Conservation (phyloP, 2,113 vertebrate species). For the Etheostoma spectabile region DNA sequence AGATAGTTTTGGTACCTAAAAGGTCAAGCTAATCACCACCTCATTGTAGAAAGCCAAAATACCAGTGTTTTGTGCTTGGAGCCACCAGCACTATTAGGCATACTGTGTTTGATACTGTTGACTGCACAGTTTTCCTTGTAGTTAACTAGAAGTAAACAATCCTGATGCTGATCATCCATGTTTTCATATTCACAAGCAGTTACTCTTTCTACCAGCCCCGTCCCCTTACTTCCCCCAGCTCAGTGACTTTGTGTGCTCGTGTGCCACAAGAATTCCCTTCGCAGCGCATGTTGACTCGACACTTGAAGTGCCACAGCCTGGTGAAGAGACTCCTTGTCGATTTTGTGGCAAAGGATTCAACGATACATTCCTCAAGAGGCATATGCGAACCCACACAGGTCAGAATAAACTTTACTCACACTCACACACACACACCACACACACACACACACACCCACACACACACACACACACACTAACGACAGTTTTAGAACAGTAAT, state of each 20-base stretch:
- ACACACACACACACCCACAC: not conserved
- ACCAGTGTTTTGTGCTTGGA: too few relatives aligned
- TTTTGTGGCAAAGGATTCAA: conserved; percentile 93
- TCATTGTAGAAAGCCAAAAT: too few relatives aligned
- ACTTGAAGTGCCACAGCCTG: conserved; percentile 91
- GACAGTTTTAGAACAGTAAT: too few relatives aligned
- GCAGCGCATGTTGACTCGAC: conserved; percentile 91
- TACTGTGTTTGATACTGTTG: not conserved
- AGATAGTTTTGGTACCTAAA: not conserved
- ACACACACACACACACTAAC: not conserved
- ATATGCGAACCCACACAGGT: conserved; percentile 94
- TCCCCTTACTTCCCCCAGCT: conserved; percentile 54
- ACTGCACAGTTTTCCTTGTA: not conserved
- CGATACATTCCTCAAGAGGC: conserved; percentile 92
- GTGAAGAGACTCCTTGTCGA: conserved; percentile 86
- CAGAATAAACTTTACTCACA: not conserved
- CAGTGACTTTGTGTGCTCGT: conserved; percentile 84
- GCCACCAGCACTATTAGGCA: too few relatives aligned
- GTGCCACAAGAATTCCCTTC: conserved; percentile 90
- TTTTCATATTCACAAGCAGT: not conserved
- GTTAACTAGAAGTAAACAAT: not conserved
- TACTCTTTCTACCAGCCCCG: conserved; percentile 48
- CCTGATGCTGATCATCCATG: not conserved
- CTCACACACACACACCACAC: not conserved
- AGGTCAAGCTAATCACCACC: not conserved